phyloP scores from a whole-genome alignment of 2,888 invertebrate species.

The Noctua fimbriata region DNA sequence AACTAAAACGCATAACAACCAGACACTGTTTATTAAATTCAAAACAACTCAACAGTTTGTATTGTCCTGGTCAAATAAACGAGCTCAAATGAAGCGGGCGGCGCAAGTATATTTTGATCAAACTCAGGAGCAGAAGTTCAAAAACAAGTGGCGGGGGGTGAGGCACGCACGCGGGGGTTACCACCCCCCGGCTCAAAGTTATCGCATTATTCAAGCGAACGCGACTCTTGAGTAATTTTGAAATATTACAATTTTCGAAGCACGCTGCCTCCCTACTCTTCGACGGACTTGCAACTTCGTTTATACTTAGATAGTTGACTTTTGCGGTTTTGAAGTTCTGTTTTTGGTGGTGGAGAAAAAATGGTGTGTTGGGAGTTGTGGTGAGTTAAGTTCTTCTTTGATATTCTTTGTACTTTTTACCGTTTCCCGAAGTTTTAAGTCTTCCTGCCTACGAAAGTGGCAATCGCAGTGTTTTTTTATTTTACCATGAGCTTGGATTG shows the following conservation, averaged over 20 bases:
- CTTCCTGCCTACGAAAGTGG: background rate
- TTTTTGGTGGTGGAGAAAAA: slow-evolving; percentile 36
- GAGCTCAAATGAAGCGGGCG: slow-evolving; percentile 79
- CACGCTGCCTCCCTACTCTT: slow-evolving; percentile 79
- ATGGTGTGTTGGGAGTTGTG: slow-evolving; percentile 17
- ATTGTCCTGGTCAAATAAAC: slow-evolving; percentile 70
- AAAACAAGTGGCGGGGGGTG: slow-evolving; percentile 84
- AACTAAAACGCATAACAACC: background rate
- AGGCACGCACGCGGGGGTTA: slow-evolving; percentile 83
- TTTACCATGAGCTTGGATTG: background rate
- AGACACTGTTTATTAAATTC: slow-evolving; percentile 34
- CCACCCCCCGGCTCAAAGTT: slow-evolving; percentile 84
- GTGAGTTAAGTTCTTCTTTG: slow-evolving; percentile 15
- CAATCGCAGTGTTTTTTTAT: background rate
- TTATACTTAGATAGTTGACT: slow-evolving; percentile 67
- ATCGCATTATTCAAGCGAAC: slow-evolving; percentile 89
- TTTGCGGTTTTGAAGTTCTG: slow-evolving; percentile 54
- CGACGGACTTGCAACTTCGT: slow-evolving; percentile 79
- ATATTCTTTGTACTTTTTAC: background rate
- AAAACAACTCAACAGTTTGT: slow-evolving; percentile 47
- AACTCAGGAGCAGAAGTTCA: slow-evolving; percentile 88
- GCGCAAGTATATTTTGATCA: slow-evolving; percentile 87
- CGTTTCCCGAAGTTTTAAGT: background rate
- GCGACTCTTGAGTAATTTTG: slow-evolving; percentile 91
- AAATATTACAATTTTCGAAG: slow-evolving; percentile 90